Base-by-base conservation (phyloP, 2,888 invertebrate species). In the Mimachlamys varia region DNA sequence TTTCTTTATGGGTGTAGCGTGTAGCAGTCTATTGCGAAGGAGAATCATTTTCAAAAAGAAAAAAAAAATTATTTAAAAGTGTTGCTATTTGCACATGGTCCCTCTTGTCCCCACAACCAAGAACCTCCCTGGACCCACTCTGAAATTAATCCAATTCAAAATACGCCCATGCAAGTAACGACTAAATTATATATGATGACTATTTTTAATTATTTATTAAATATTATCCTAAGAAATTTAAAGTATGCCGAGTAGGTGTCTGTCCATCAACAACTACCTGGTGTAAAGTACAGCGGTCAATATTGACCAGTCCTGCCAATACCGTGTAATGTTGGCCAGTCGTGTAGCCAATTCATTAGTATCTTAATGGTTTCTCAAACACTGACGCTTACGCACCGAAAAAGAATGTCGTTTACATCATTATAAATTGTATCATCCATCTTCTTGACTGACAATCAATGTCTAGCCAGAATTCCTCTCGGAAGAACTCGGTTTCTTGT, bases 281-380 rank as follows among this genome's bases (percentile, higher is more conserved):
- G 33, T 76, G 76, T 2, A 76, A 76, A 76, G 22, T 76, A 22
- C 15, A 12, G 13, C 2, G 12, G 76, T 76, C 76, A 76, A 76
- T 33, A 76, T 76, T 33, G 76, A 33, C 33, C 33, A 5, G 62
- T 62, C 17, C n/a, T n/a, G n/a, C n/a, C 13, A 53, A 53, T 15
- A 19, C 53, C 12, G 19, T 19, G 15, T n/a, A 19, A 4, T 62
- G 76, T 33, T 12, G 76, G 33, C 4, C 76, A 76, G 13, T 4
- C 76, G 33, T 76, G 76, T 76, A 76, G 76, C 76, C 33, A 76
- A 76, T 76, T 76, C 76, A 76, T 76, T 33, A 76, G 76, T 76
- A 76, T 76, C 76, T 33, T 27, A 76, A 76, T 76, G 76, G 76
- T 76, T 33, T 76, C 76, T 76, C 76, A 76, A 76, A 76, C 76